These are phyloP conservation scores for Sinonovacula constricta DNA, from an alignment of 1,140 invertebrate genomes.

Conservation along the genomic window DNA sequence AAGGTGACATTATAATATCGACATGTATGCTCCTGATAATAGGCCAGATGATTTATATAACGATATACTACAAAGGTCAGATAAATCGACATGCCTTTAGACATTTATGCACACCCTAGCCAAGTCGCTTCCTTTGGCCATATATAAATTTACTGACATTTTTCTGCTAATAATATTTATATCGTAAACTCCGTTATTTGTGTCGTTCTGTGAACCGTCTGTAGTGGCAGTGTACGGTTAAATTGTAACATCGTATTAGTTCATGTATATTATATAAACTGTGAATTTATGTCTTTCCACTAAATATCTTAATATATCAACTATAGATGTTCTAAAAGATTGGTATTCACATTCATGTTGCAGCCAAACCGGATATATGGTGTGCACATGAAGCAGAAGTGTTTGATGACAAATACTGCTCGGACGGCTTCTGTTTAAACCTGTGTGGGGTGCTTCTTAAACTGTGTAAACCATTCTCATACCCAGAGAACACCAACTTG, in stretches of 20 bases:
- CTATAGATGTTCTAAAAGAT: too few relatives aligned
- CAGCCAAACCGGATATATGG: constrained; percentile 89
- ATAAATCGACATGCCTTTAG: too few relatives aligned
- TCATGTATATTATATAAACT: not conserved
- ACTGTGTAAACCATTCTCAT: constrained; percentile 90
- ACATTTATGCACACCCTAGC: too few relatives aligned
- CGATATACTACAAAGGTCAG: too few relatives aligned
- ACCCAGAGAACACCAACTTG: constrained; percentile 84
- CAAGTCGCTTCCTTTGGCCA: too few relatives aligned
- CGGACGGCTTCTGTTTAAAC: constrained; percentile 95
- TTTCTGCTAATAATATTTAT: not conserved
- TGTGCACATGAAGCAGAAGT: constrained; percentile 82
- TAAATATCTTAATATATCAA: not conserved
- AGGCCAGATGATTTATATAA: too few relatives aligned
- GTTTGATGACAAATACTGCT: constrained; percentile 65
- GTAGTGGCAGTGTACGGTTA: too few relatives aligned
- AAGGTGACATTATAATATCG: too few relatives aligned
- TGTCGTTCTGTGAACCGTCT: too few relatives aligned
- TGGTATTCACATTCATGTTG: constrained; percentile 4
- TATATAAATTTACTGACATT: too few relatives aligned
- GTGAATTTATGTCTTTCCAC: not conserved
- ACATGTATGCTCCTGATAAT: too few relatives aligned
- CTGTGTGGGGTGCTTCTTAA: constrained; percentile 88
- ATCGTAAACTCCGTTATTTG: not conserved
- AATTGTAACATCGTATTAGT: not conserved